phyloP scores from a whole-genome alignment of 2,113 vertebrate species.

The Equus przewalskii region DNA sequence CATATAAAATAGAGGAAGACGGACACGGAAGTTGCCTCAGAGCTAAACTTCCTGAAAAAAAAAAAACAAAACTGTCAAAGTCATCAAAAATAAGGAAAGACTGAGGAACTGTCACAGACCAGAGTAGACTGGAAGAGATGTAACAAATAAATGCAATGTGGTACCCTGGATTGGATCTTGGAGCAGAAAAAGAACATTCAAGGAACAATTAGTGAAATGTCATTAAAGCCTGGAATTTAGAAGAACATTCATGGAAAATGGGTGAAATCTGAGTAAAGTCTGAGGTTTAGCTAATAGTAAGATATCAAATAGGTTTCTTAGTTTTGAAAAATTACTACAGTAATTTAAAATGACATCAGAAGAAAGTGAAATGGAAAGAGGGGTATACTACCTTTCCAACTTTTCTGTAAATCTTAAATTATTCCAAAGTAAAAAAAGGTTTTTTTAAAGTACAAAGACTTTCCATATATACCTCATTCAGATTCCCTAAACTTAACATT shows the following conservation, averaged over 20 bases:
- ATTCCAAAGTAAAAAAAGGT: neutral
- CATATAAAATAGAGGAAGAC: too few relatives aligned
- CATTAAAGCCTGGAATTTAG: neutral
- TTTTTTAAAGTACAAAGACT: neutral
- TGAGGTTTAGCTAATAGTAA: neutral
- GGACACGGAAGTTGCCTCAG: too few relatives aligned
- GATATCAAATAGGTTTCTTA: neutral
- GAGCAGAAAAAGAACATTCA: neutral
- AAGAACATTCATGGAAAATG: neutral
- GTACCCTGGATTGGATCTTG: neutral
- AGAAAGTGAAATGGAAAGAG: neutral
- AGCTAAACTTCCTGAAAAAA: too few relatives aligned
- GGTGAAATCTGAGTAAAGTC: neutral
- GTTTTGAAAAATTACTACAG: neutral
- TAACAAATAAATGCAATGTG: neutral
- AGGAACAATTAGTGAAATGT: neutral
- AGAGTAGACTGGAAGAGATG: neutral
- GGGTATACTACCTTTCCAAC: neutral
- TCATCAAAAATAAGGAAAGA: constrained; percentile 30
- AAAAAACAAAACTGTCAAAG: neutral
- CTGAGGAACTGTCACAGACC: neutral
- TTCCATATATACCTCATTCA: neutral
- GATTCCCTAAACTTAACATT: neutral
- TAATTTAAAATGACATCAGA: neutral
- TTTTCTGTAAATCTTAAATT: neutral